phyloP scores from a whole-genome alignment of 2,113 vertebrate species.

The Chionodraco myersi region DNA sequence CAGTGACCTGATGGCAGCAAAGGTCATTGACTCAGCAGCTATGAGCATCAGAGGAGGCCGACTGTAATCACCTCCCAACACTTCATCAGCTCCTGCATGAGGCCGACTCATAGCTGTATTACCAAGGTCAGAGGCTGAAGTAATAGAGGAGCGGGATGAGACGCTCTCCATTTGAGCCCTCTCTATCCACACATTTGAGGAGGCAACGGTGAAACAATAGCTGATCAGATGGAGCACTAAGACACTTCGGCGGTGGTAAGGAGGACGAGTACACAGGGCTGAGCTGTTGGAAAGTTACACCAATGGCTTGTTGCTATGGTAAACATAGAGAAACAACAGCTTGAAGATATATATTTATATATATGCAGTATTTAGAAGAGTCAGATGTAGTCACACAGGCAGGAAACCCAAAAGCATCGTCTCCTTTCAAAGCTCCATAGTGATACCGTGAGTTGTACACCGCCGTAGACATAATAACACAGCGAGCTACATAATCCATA shows the following conservation, averaged over 20 bases:
- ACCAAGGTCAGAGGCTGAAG: constrained; percentile 48
- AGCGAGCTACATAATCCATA: constrained; percentile 32
- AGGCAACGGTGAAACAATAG: constrained; percentile 55
- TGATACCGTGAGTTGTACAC: not conserved
- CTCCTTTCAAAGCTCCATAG: not conserved
- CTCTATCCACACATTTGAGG: constrained; percentile 43
- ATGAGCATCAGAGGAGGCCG: constrained; percentile 42
- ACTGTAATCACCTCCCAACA: constrained; percentile 67
- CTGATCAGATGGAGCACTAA: constrained; percentile 72
- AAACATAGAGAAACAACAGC: constrained; percentile 54
- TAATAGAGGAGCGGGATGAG: constrained; percentile 16
- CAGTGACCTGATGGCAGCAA: constrained; percentile 50
- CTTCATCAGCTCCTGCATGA: constrained; percentile 58
- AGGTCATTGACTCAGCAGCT: constrained; percentile 76
- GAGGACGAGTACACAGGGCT: constrained; percentile 59
- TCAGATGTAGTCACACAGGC: constrained; percentile 1
- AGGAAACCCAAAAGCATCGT: constrained; percentile 1
- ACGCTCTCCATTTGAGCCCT: constrained; percentile 16
- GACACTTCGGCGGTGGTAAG: constrained; percentile 57
- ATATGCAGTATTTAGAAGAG: constrained; percentile 24
- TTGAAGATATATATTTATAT: constrained; percentile 28
- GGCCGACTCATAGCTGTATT: constrained; percentile 36
- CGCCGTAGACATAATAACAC: constrained; percentile 12
- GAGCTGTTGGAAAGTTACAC: constrained; percentile 57
- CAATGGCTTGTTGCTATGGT: constrained; percentile 65